Evolutionary conservation across 2,888 invertebrate genomes (phyloP), one percentile per base, ranked within the genome.

Genomic region (Tholera decimalis): DNA sequence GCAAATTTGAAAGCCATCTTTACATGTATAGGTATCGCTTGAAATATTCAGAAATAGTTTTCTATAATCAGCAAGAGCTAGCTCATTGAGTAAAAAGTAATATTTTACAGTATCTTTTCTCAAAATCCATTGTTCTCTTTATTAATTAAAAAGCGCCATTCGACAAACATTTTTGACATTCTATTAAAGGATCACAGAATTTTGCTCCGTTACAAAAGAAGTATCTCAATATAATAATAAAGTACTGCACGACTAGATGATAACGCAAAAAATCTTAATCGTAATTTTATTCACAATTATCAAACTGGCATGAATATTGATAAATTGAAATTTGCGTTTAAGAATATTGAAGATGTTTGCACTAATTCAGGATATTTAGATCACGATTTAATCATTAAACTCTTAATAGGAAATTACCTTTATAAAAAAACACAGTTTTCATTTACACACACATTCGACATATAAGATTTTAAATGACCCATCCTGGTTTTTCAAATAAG

Each of bases 301-400:
- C 53, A 73, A 78, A 59, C 57, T 49, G 44, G 35, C 41, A 22
- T 53, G 13, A 53, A 75, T 28, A 47, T 55, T 35, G 37, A 56
- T 59, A 41, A 56, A 62, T 77, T 60, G 8, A 37, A 64, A 74
- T 46, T 50, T 18, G 43, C 51, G 18, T 51, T 22, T 15, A 22
- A 30, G 13, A 24, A 57, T 51, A 33, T 54, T 44, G 8, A 55
- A 70, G 30, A 58, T 58, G 13, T 71, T 56, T 41, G 44, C 18
- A 55, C 54, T 20, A 54, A 46, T 76, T 57, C 62, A 20, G 20
- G 55, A 20, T 13, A 76, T 50, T 22, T 69, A 35, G 49, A 39
- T 55, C 54, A 50, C 47, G 33, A 47, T 69, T 30, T 22, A 28
- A 35, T 30, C 20, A 30, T 20, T 41, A 15, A 73, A n/a, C 18